phyloP scores from a whole-genome alignment of 35 echinoderm and acorn worm genomes.

The Strongylocentrotus purpuratus region DNA sequence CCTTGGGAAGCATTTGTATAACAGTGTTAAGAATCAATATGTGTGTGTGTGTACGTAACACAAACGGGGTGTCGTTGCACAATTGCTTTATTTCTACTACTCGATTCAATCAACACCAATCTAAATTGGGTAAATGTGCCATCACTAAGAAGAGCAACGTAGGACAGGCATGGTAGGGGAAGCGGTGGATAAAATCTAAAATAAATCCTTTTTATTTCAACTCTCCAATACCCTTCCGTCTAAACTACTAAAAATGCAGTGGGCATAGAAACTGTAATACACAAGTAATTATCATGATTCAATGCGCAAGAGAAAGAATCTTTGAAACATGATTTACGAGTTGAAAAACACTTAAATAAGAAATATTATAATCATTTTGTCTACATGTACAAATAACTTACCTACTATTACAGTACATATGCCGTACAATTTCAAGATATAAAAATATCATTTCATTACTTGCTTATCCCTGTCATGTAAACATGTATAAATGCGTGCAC shows the following conservation, averaged over 20 bases:
- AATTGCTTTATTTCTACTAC: too few relatives aligned
- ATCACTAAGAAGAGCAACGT: neutral
- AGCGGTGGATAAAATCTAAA: neutral
- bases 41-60: too few relatives aligned
- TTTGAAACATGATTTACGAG: neutral
- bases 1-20: neutral
- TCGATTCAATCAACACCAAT: too few relatives aligned
- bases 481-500: neutral
- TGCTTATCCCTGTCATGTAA: neutral
- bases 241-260: neutral
- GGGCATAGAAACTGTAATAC: neutral
- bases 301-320: neutral
- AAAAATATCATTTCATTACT: neutral
- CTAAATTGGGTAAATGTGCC: neutral
- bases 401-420: neutral
- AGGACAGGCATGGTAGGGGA: neutral
- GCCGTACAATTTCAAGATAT: neutral
- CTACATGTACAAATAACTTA: conserved; percentile 10
- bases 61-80: too few relatives aligned
- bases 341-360: neutral
- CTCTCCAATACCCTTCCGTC: neutral
- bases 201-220: too few relatives aligned
- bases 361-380: neutral
- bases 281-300: neutral
- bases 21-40: neutral